A percentile compares a stretch with the other conserved stretches of the same genome.
Conservation (phyloP, 2,113 vertebrate species). For the Myiopsitta monachus region DNA sequence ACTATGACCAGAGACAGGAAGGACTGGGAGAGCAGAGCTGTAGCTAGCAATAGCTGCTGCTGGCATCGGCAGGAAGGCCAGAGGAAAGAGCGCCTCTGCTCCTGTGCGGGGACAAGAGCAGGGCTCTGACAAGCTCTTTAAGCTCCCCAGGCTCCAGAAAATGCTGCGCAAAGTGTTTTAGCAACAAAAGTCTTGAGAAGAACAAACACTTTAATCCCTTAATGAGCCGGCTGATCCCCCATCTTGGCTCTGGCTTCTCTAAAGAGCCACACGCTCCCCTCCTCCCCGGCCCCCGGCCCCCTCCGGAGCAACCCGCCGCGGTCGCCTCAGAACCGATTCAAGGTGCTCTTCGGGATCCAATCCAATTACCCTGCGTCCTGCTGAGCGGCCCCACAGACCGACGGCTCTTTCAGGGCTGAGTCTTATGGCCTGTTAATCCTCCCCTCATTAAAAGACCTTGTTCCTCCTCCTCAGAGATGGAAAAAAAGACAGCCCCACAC, state of each 20-base stretch:
- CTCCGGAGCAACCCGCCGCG: slow-evolving; percentile 73
- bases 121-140: slow-evolving; percentile 83
- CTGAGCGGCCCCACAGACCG: slow-evolving; percentile 87
- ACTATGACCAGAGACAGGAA: neutral
- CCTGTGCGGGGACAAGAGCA: slow-evolving; percentile 55
- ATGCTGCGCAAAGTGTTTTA: slow-evolving; percentile 89
- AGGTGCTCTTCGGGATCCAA: slow-evolving; percentile 82
- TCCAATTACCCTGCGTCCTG: slow-evolving; percentile 91
- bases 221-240: slow-evolving; percentile 91
- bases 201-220: slow-evolving; percentile 92
- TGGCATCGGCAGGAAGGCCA: neutral
- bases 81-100: neutral
- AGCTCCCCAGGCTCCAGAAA: slow-evolving; percentile 83
- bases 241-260: slow-evolving; percentile 81
- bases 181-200: slow-evolving; percentile 86
- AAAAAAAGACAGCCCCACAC: slow-evolving; percentile 18
- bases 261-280: slow-evolving; percentile 72
- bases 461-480: slow-evolving; percentile 76
- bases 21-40: neutral
- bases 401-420: slow-evolving; percentile 82
- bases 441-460: slow-evolving; percentile 85
- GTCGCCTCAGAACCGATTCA: slow-evolving; percentile 79
- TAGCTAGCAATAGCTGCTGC: neutral
- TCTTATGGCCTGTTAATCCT: slow-evolving; percentile 75
- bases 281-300: slow-evolving; percentile 32